Conservation (phyloP, 2,888 invertebrate species). For the Petrolisthes manimaculis region DNA sequence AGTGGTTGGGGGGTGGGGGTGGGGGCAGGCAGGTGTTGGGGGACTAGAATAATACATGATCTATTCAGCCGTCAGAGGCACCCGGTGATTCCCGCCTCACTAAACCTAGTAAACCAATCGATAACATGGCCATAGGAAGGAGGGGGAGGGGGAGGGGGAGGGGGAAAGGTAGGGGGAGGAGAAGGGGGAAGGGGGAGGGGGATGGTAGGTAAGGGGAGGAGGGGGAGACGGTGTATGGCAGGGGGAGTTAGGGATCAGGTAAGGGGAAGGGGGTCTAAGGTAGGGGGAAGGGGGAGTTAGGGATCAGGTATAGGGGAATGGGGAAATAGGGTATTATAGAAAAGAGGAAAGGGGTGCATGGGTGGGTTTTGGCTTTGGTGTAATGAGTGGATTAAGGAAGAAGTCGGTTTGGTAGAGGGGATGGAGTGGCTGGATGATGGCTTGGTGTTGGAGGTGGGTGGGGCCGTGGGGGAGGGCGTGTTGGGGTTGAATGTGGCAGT, state of each 20-base stretch:
- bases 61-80: background rate
- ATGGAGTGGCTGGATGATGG: background rate
- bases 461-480: background rate
- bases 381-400: too few relatives aligned
- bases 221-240: background rate
- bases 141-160: background rate
- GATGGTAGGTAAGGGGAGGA: background rate
- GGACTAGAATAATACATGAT: background rate
- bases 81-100: background rate
- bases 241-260: background rate
- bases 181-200: background rate
- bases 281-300: constrained; percentile 21
- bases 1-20: background rate
- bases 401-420: background rate
- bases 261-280: background rate
- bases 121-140: background rate
- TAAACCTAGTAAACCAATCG: background rate
- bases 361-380: background rate
- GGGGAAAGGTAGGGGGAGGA: background rate
- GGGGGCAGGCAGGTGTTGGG: background rate
- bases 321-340: background rate
- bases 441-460: too few relatives aligned
- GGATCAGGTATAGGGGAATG: constrained; percentile 3
- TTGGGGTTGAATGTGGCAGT: background rate
- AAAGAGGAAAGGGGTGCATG: background rate